These are phyloP conservation scores for Spermophilus dauricus DNA, from an alignment of 2,113 vertebrate genomes.

Conservation along the genomic window DNA sequence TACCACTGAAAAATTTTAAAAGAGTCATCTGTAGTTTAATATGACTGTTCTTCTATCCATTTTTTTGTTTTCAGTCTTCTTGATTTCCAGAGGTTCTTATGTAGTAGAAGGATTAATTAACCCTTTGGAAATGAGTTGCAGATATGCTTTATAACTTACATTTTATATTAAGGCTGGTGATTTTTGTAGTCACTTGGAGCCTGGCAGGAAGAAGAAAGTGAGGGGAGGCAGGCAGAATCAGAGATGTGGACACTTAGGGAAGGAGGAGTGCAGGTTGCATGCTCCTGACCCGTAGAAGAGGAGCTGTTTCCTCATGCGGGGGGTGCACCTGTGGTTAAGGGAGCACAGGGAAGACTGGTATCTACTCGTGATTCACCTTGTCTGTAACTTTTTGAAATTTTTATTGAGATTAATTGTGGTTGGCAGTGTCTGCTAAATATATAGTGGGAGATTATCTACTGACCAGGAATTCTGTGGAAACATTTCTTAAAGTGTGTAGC, in stretches of 20 bases:
- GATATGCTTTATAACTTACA: background rate
- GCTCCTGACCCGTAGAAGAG: background rate
- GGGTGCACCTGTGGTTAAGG: background rate
- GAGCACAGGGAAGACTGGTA: background rate
- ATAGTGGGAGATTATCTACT: background rate
- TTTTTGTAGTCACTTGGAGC: background rate
- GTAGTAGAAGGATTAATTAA: background rate
- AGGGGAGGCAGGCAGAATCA: background rate
- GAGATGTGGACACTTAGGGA: background rate
- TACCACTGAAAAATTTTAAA: background rate
- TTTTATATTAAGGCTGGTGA: background rate
- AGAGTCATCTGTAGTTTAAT: background rate
- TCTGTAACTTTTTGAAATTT: background rate
- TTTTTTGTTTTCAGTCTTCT: background rate
- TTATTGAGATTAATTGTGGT: background rate
- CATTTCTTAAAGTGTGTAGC: background rate
- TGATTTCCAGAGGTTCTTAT: slow-evolving; percentile 7
- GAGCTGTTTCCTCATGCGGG: background rate
- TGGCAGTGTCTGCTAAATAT: background rate
- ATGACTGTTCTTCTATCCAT: background rate
- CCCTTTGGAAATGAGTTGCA: background rate
- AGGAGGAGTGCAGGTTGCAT: background rate
- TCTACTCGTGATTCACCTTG: background rate
- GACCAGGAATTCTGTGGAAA: background rate
- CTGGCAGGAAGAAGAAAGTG: background rate